Percentiles rank a stretch among this genome's conserved stretches.
Evolutionary conservation across 2,888 invertebrate species (phyloP).

Genomic region (Dichetophora obliterata): DNA sequence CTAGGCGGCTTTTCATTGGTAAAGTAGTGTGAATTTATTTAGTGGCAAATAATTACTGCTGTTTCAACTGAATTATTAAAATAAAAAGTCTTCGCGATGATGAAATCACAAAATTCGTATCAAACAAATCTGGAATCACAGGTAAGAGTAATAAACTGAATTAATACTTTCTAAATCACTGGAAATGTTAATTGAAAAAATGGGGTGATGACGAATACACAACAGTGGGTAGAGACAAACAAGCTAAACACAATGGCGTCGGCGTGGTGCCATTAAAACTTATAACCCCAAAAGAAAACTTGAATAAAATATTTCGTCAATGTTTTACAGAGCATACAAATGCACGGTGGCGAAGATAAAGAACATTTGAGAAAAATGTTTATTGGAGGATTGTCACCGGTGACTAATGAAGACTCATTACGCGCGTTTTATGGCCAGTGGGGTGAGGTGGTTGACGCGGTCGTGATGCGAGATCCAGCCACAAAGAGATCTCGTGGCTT

Average conservation of each 20-base stretch:
- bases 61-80: not conserved
- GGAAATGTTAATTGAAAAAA: not conserved
- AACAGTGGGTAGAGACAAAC: not conserved
- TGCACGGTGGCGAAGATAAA: slow-evolving; percentile 25
- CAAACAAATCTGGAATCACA: slow-evolving; percentile 25
- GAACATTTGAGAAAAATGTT: slow-evolving; percentile 66
- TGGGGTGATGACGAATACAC: slow-evolving; percentile 4
- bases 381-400: slow-evolving; percentile 62
- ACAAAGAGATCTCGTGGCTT: slow-evolving; percentile 65
- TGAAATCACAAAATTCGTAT: slow-evolving; percentile 28
- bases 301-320: not conserved
- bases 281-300: not conserved
- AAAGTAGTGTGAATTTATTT: slow-evolving; percentile 7
- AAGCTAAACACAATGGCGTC: slow-evolving; percentile 15
- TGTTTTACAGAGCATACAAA: not conserved
- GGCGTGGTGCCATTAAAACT: not conserved
- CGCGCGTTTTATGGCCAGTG: slow-evolving; percentile 61
- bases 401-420: slow-evolving; percentile 59
- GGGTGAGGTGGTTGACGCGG: slow-evolving; percentile 61
- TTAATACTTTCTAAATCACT: not conserved
- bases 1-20: not conserved
- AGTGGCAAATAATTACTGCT: not conserved
- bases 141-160: not conserved
- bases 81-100: not conserved
- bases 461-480: slow-evolving; percentile 64